phyloP scores from a whole-genome alignment of 2,888 invertebrate species.

The Teinopalpus imperialis region DNA sequence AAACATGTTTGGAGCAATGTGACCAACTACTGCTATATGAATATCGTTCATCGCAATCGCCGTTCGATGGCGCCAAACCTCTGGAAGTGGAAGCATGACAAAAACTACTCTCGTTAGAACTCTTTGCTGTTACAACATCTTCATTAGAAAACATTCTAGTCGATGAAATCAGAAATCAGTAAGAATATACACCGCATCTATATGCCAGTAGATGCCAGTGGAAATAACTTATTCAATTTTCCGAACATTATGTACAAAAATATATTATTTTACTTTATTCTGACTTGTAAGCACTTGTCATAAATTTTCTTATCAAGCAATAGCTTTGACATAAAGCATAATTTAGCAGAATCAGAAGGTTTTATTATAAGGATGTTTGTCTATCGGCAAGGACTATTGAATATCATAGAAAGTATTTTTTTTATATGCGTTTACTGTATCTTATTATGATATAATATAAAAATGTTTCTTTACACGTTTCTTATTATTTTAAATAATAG shows the following conservation, averaged over 20 bases:
- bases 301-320: conserved; percentile 7
- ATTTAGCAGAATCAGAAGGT: too few species aligned
- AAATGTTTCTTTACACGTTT: too few species aligned
- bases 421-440: too few species aligned
- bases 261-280: neutral
- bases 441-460: too few species aligned
- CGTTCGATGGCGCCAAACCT: conserved; percentile 50
- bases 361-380: too few species aligned
- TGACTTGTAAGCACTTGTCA: conserved; percentile 11
- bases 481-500: too few species aligned
- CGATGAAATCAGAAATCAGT: conserved; percentile 11
- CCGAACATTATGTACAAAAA: conserved; percentile 9
- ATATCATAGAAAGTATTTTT: too few species aligned
- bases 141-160: conserved; percentile 22
- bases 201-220: neutral
- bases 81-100: conserved; percentile 60
- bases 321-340: conserved; percentile 1
- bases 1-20: conserved; percentile 41
- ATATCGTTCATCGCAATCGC: conserved; percentile 45
- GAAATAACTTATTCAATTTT: conserved; percentile 2
- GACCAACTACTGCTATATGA: conserved; percentile 45
- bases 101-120: conserved; percentile 39
- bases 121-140: conserved; percentile 35
- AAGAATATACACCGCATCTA: neutral
- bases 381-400: too few species aligned